Evolutionary conservation across 2,888 invertebrate species (phyloP).

Genomic region (Phyllotreta striolata): DNA sequence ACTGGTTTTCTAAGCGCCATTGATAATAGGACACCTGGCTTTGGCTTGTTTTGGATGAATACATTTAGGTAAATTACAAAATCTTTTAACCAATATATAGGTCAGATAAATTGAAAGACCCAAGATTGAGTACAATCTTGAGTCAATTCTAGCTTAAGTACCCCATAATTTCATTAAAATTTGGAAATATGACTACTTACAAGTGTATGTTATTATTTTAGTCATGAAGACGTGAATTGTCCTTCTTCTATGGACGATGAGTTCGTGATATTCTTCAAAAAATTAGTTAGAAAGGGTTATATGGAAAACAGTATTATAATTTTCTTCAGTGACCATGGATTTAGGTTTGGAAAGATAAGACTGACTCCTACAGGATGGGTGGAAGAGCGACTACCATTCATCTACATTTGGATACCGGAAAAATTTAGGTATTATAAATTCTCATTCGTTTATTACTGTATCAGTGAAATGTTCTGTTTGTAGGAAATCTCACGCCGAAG

Average conservation of each 20-base stretch:
- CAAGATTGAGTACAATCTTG: constrained; percentile 1
- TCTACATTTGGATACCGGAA: constrained; percentile 74
- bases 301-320: constrained; percentile 74
- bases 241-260: constrained; percentile 73
- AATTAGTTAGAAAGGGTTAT: constrained; percentile 67
- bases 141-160: neutral
- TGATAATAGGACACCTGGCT: constrained; percentile 67
- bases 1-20: constrained; percentile 69
- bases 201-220: constrained; percentile 63
- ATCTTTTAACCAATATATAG: no score
- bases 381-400: constrained; percentile 79
- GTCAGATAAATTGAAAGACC: no score
- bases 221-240: constrained; percentile 75
- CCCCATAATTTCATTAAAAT: no score
- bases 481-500: constrained; percentile 61
- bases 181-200: no score
- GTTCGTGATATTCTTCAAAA: constrained; percentile 68
- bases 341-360: constrained; percentile 76
- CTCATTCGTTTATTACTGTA: neutral
- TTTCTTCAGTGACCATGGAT: constrained; percentile 82
- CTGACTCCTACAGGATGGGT: constrained; percentile 76
- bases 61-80: constrained; percentile 3
- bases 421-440: constrained; percentile 63
- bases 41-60: constrained; percentile 82
- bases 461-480: constrained; percentile 1